Percentiles rank a stretch among this genome's conserved stretches.
phyloP scores from a whole-genome alignment of 2,113 vertebrate species.

The Alces alces region DNA sequence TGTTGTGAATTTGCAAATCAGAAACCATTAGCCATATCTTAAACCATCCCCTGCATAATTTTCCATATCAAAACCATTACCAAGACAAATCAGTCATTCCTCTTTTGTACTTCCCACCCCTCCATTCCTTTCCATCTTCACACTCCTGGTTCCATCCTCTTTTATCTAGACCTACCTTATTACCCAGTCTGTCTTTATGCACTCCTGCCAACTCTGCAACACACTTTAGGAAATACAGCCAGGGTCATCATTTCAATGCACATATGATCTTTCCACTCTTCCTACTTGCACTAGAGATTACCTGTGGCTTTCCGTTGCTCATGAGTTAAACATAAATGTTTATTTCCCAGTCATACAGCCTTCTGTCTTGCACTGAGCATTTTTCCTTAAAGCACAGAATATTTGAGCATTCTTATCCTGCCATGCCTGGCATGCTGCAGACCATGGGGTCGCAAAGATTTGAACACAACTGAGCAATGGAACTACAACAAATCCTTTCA shows the following conservation, averaged over 20 bases:
- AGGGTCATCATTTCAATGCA: neutral
- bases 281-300: neutral
- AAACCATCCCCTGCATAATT: neutral
- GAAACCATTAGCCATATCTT: neutral
- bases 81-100: neutral
- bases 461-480: too few relatives aligned
- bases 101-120: neutral
- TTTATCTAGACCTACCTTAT: neutral
- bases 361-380: neutral
- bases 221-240: neutral
- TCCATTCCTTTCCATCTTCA: neutral
- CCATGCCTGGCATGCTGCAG: neutral
- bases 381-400: neutral
- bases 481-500: too few relatives aligned
- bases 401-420: neutral
- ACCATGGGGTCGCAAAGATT: too few relatives aligned
- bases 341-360: neutral
- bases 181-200: neutral
- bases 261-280: neutral
- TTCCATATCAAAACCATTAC: neutral
- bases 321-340: neutral
- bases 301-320: neutral
- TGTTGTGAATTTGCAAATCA: neutral
- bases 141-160: neutral
- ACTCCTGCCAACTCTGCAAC: neutral